phyloP scores from a whole-genome alignment of 1,140 invertebrate species.

The Pseudomyrmex pallidus region DNA sequence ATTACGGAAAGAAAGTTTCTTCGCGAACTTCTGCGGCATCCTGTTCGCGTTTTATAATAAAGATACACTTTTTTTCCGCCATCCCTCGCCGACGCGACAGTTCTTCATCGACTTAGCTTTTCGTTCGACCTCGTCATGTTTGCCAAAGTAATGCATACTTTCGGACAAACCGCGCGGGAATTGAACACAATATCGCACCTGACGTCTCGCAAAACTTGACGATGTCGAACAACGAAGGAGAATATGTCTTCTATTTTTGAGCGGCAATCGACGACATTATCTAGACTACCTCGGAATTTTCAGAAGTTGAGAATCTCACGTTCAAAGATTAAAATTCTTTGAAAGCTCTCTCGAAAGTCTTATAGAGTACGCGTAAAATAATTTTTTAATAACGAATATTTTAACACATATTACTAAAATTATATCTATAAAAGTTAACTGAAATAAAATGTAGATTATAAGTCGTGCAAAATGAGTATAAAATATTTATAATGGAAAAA shows the following conservation, averaged over 20 bases:
- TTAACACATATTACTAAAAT: too few relatives aligned
- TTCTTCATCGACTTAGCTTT: conserved; percentile 29
- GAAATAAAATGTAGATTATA: background rate
- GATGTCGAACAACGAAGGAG: background rate
- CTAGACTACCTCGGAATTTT: conserved; percentile 17
- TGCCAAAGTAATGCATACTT: conserved; percentile 54
- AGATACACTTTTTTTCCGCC: conserved; percentile 23
- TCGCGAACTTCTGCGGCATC: conserved; percentile 38
- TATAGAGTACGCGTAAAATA: background rate
- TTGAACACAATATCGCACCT: conserved; percentile 46
- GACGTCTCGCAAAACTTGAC: conserved; percentile 29
- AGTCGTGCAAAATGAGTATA: background rate
- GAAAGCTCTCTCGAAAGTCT: background rate
- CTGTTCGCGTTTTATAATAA: conserved; percentile 52
- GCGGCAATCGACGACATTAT: conserved; percentile 10
- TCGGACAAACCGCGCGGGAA: conserved; percentile 41
- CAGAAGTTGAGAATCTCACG: conserved; percentile 28
- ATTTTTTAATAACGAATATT: background rate
- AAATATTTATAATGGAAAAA: background rate
- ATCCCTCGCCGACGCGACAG: conserved; percentile 16
- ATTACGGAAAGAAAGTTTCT: conserved; percentile 42
- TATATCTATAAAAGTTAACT: background rate
- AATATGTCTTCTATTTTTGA: background rate
- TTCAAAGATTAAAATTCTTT: conserved; percentile 13
- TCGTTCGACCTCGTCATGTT: conserved; percentile 29